phyloP scores from a whole-genome alignment of 2,797 vertebrate species.

The Lithobates pipiens region DNA sequence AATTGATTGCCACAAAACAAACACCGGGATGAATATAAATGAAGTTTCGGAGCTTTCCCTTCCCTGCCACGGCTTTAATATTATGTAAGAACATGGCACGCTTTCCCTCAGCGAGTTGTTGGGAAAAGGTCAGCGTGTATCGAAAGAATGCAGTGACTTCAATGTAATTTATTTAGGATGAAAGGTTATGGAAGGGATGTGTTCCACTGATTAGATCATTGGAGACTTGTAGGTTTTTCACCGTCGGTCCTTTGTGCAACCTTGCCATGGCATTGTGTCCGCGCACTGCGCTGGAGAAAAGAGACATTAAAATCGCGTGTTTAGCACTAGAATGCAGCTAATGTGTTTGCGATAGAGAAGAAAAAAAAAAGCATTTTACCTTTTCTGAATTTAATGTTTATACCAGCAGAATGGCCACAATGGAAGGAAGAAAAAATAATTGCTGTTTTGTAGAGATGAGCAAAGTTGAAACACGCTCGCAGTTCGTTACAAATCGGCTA shows the following conservation, averaged over 20 bases:
- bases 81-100: conserved; percentile 58
- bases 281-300: not conserved
- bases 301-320: conserved; percentile 35
- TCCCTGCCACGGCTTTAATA: conserved; percentile 36
- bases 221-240: conserved; percentile 38
- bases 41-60: conserved; percentile 1
- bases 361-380: conserved; percentile 24
- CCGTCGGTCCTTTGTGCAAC: conserved; percentile 49
- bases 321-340: conserved; percentile 30
- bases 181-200: conserved; percentile 61
- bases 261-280: conserved; percentile 49
- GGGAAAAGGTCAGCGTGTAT: conserved; percentile 61
- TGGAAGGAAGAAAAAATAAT: not conserved
- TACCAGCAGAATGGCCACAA: not conserved
- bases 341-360: not conserved
- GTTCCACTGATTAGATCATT: conserved; percentile 58
- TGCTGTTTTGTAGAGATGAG: not conserved
- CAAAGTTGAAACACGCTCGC: no score
- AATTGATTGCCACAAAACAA: conserved; percentile 24
- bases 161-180: conserved; percentile 62
- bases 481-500: no score
- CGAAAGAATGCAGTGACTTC: conserved; percentile 52
- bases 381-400: not conserved
- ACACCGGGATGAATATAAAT: conserved; percentile 51
- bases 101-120: conserved; percentile 55